Evolutionary conservation across 2,797 vertebrate species (phyloP), one percentile per base, ranked within the genome.

Genomic region (Oryzias sinensis): DNA sequence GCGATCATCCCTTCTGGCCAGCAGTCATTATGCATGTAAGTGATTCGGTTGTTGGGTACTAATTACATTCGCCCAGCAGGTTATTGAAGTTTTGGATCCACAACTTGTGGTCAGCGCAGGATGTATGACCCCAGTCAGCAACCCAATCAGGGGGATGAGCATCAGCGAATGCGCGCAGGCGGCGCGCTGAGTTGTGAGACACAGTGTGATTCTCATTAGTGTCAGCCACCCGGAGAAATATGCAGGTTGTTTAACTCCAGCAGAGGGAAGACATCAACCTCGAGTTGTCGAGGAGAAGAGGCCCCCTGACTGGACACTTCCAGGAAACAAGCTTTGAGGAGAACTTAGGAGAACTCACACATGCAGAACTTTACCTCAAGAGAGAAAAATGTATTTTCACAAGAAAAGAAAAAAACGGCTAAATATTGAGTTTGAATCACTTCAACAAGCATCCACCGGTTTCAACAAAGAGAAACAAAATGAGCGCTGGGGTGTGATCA

Each of bases 11-110:
- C 73, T 68, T 62, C 49, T 29, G 58, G 66, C 68, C 70, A 22
- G 54, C 53, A 9, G 56, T 75, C 71, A 45, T 62, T 56, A 68
- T 65, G 68, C 70, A 33, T 80, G 70, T 86, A 83, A 89, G 64
- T 87, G 78, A 87, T 87, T 79, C 68, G 73, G 56, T 67, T 72
- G 80, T 82, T 87, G 65, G 68, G 60, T 72, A 53, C 83, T 90
- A 88, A 90, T 89, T 88, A 82, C 81, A 85, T 87, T 83, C 74
- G 79, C 87, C 76, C 84, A 79, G 84, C 78, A 54, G 88, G 86
- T 83, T 80, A 82, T 86, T 87, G 71, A 86, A 83, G 82, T 85
- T 78, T 86, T 62, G 66, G 33, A 59, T 77, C 73, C 70, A 72
- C 82, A 79, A 87, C 72, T 83, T 77, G 70, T 70, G 83, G 80